Evolutionary conservation across 2,797 vertebrate species (phyloP).

Genomic region (Crotalus adamanteus): DNA sequence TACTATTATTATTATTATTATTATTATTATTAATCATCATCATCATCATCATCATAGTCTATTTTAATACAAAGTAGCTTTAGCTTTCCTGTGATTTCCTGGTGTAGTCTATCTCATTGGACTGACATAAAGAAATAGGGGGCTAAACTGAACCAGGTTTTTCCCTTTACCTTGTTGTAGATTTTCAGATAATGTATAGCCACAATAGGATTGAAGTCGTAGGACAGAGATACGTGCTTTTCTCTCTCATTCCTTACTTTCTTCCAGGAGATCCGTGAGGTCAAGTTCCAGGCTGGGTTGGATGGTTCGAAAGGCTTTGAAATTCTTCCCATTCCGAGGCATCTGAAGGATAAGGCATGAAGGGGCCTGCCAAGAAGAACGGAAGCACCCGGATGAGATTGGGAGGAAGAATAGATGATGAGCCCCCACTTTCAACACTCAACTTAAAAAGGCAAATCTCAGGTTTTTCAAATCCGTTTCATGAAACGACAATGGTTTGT

Average conservation of each 20-base stretch:
- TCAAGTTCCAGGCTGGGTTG: conserved; percentile 78
- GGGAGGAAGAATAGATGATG: neutral
- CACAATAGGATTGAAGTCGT: neutral
- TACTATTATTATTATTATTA: too few relatives aligned
- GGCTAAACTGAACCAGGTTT: neutral
- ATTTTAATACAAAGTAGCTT: neutral
- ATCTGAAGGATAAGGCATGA: conserved; percentile 83
- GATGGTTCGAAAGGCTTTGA: conserved; percentile 84
- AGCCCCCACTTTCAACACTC: neutral
- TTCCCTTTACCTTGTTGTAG: neutral
- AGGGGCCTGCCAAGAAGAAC: conserved; percentile 69
- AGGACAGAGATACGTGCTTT: neutral
- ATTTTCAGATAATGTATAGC: neutral
- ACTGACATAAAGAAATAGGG: neutral
- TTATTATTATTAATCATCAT: neutral
- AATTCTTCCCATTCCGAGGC: conserved; percentile 84
- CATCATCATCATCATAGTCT: neutral
- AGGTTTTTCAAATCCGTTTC: neutral
- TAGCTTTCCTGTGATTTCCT: neutral
- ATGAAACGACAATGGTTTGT: neutral
- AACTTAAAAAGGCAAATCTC: neutral
- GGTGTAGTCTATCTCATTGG: neutral
- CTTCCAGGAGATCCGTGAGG: conserved; percentile 84
- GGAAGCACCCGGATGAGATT: neutral
- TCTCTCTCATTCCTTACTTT: conserved; percentile 67